phyloP scores from a whole-genome alignment of 2,797 vertebrate species.

The Pseudochirops cupreus region DNA sequence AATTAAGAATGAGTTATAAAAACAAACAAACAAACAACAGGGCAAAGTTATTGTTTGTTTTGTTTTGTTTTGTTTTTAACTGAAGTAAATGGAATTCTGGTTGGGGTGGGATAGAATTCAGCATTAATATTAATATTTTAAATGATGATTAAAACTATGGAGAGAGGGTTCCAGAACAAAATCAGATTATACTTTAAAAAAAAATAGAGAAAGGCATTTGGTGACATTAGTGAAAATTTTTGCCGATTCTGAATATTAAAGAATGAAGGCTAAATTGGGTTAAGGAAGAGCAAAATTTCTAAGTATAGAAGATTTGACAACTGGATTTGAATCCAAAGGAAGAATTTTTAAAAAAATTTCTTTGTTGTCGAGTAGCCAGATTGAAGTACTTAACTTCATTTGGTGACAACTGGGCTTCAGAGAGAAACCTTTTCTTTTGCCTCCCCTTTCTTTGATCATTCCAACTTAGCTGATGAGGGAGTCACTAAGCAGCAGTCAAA shows the following conservation, averaged over 20 bases:
- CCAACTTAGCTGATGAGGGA: background rate
- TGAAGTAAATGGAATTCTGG: background rate
- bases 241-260: slow-evolving; percentile 2
- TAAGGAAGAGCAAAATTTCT: background rate
- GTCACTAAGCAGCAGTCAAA: background rate
- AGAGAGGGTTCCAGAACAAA: slow-evolving; percentile 1
- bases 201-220: background rate
- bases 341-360: background rate
- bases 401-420: background rate
- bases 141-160: background rate
- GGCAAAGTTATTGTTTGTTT: background rate
- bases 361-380: background rate
- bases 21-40: background rate
- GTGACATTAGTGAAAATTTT: background rate
- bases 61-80: background rate
- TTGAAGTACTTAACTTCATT: background rate
- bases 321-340: background rate
- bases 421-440: background rate
- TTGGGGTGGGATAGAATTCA: background rate
- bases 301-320: background rate
- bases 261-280: background rate
- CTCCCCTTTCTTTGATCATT: too few species aligned
- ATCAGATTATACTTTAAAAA: background rate
- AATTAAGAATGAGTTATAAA: slow-evolving; percentile 46
- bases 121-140: background rate